phyloP scores from a whole-genome alignment of 2,888 invertebrate genomes.

The Tetranychus piercei region DNA sequence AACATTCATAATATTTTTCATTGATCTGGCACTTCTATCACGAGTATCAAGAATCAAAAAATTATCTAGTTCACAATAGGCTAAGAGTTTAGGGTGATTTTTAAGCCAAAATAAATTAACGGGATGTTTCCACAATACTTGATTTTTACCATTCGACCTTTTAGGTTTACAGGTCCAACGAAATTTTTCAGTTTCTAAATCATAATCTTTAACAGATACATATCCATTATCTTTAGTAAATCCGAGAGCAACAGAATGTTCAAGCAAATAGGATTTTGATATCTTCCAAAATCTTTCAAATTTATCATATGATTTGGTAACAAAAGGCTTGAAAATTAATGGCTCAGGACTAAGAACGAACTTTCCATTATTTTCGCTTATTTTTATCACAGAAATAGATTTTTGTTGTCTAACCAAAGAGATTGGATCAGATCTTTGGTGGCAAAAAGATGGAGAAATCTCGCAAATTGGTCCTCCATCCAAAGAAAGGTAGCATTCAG shows the following conservation, averaged over 20 bases:
- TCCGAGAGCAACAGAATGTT: not conserved
- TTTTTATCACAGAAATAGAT: not conserved
- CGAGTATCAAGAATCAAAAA: not conserved
- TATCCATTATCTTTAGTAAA: not conserved
- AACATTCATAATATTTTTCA: not conserved
- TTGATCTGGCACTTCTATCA: not conserved
- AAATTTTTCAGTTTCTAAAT: not conserved
- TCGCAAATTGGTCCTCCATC: not conserved
- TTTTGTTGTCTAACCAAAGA: not conserved
- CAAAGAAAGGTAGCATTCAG: not conserved
- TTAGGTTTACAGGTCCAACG: not conserved
- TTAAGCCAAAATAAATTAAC: not conserved
- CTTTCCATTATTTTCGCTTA: not conserved
- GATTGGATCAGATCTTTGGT: not conserved
- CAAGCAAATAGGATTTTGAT: not conserved
- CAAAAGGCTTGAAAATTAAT: not conserved
- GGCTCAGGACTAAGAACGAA: not conserved
- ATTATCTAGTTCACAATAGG: not conserved
- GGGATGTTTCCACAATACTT: not conserved
- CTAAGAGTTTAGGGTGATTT: not conserved
- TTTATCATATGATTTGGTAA: not conserved
- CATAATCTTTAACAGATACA: not conserved
- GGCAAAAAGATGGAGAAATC: not conserved
- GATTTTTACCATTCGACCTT: not conserved
- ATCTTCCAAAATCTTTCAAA: not conserved